phyloP scores from a whole-genome alignment of 2,888 invertebrate genomes.

The Leptopilina myrica region DNA sequence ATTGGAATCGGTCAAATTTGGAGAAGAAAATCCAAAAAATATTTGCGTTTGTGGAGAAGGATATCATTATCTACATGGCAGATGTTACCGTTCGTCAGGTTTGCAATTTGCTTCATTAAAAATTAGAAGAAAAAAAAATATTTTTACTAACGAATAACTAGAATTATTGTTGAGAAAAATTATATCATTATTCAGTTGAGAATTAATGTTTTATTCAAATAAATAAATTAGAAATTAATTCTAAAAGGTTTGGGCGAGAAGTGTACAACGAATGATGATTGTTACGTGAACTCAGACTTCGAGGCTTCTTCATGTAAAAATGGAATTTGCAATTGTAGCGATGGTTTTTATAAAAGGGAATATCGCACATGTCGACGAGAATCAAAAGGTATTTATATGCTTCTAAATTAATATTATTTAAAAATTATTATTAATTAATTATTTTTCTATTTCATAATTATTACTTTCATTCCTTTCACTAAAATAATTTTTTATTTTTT shows the following conservation, averaged over 20 bases:
- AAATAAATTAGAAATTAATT: conserved; percentile 10
- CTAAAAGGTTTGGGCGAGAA: conserved; percentile 60
- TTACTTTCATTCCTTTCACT: too few relatives aligned
- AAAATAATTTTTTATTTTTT: too few relatives aligned
- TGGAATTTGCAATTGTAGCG: conserved; percentile 63
- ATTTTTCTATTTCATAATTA: too few relatives aligned
- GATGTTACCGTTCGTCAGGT: conserved; percentile 64
- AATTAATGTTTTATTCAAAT: not conserved
- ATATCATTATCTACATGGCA: conserved; percentile 67
- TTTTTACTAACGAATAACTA: too few relatives aligned
- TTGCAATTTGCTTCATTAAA: conserved; percentile 12
- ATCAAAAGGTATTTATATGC: conserved; percentile 44
- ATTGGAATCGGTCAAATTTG: not conserved
- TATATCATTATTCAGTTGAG: not conserved
- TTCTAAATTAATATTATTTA: not conserved
- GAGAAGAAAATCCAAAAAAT: conserved; percentile 32
- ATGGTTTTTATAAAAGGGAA: conserved; percentile 70
- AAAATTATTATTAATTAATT: not conserved
- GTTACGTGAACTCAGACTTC: conserved; percentile 65
- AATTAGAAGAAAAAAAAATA: too few relatives aligned
- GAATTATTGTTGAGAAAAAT: not conserved
- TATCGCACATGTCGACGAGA: conserved; percentile 68
- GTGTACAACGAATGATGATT: conserved; percentile 65
- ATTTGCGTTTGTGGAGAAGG: conserved; percentile 61
- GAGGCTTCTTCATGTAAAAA: conserved; percentile 62